Conservation (phyloP, 1,140 invertebrate genomes). For the Cephus cinctus region DNA sequence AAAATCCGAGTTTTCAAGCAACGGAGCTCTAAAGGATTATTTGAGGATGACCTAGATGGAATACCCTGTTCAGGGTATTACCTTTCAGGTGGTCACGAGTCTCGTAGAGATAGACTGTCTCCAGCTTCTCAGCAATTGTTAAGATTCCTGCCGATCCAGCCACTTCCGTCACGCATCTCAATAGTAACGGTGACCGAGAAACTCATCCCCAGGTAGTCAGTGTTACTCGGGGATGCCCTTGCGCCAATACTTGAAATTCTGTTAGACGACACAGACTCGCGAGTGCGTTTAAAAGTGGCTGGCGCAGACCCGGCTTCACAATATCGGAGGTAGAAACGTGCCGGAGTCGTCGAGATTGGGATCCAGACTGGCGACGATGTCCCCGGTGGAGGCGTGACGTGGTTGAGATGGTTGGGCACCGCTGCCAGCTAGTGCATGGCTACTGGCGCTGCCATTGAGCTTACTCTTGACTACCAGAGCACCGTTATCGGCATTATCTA, state of each 20-base stretch:
- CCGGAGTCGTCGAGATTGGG: conserved; percentile 66
- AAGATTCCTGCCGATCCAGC: too few relatives aligned
- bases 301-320: conserved; percentile 52
- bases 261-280: conserved; percentile 9
- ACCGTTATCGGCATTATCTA: conserved; percentile 35
- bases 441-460: conserved; percentile 50
- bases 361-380: conserved; percentile 56
- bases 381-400: conserved; percentile 52
- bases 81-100: too few relatives aligned
- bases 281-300: conserved; percentile 46
- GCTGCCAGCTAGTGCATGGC: conserved; percentile 47
- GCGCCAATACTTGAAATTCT: neutral
- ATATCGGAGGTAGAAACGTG: conserved; percentile 66
- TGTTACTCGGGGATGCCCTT: too few relatives aligned
- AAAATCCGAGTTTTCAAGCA: too few relatives aligned
- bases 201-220: too few relatives aligned
- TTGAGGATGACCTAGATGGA: too few relatives aligned
- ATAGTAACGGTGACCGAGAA: too few relatives aligned
- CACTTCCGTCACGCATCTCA: too few relatives aligned
- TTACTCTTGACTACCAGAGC: conserved; percentile 47
- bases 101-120: too few relatives aligned
- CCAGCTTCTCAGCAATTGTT: too few relatives aligned
- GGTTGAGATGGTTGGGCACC: conserved; percentile 43
- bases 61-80: too few relatives aligned
- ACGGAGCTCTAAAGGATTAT: too few relatives aligned